Conservation (phyloP, 2,797 vertebrate genomes). For the Myotis findleyi region DNA sequence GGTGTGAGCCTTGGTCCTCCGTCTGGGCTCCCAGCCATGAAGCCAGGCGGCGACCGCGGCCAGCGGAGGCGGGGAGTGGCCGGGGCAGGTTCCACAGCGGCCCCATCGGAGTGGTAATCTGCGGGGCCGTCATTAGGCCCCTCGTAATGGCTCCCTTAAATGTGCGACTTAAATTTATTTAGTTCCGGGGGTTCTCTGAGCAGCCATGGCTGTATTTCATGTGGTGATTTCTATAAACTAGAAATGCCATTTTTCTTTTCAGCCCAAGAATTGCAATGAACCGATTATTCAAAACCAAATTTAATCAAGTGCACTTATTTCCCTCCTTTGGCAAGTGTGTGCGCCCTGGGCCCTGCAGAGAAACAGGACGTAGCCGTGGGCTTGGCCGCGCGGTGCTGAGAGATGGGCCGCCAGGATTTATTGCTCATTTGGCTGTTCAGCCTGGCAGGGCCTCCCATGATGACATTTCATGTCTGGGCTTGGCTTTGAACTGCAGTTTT, state of each 20-base stretch:
- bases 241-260: constrained; percentile 76
- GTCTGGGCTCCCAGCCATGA: neutral
- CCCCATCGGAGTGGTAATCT: neutral
- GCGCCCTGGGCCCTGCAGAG: constrained; percentile 36
- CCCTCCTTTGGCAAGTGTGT: neutral
- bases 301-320: constrained; percentile 6
- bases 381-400: constrained; percentile 46
- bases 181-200: constrained; percentile 57
- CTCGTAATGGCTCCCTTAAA: constrained; percentile 54
- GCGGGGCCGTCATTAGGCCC: neutral
- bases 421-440: constrained; percentile 69
- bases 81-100: constrained; percentile 12
- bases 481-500: neutral
- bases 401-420: constrained; percentile 56
- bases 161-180: constrained; percentile 63
- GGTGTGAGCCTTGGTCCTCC: neutral
- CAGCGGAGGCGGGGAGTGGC: neutral
- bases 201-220: constrained; percentile 51
- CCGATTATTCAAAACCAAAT: constrained; percentile 77
- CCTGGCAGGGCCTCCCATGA: neutral
- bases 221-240: constrained; percentile 70
- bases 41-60: neutral
- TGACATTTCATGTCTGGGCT: neutral
- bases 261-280: constrained; percentile 72
- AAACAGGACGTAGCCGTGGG: neutral